Base-by-base conservation (phyloP, 2,113 vertebrate species). In the Hippolais icterina region DNA sequence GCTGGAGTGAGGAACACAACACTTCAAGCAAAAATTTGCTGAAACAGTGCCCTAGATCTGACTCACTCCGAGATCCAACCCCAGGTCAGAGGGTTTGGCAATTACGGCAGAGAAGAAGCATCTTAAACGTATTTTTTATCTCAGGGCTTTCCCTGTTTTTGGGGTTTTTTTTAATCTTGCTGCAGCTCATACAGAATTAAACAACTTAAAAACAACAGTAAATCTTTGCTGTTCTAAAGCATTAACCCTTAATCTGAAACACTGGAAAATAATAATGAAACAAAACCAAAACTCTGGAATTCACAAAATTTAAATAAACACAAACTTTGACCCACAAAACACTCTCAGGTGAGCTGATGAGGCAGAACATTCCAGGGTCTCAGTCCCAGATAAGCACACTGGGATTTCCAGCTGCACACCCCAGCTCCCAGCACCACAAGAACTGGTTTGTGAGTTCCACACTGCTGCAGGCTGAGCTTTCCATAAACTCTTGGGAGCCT, bases 361-460 rank as follows among this genome's bases (percentile, higher is more conserved):
- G 52, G 64, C 63, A 28, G 54, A 86, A n/a, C 35, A 18, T n/a
- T 19, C 47, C 20, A 19, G 72, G 41, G 8, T 16, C 1, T 46
- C 33, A 10, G 9, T 44, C 39, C 53, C 25, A 63, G 53, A 7
- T 1, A 7, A 41, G 49, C 0, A 1, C 2, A 2, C 39, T 27
- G 80, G 27, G 24, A 44, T 64, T 64, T 79, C 57, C 68, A 66
- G 64, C 35, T 14, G 19, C 28, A 42, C 31, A 47, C 69, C 49
- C 27, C 25, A 21, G 17, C 23, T 10, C 79, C 76, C 50, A 23
- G 12, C 27, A 23, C 17, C 72, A 29, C 22, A 24, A 21, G 59
- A 42, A 44, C 0, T 0, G 4, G 6, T 1, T 3, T 1, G 16
- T 37, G 63, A 5, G 14, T 8, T 10, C 18, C 11, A 9, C 20